Conservation (phyloP, 2,113 vertebrate species). For the Chaetodon trifascialis region DNA sequence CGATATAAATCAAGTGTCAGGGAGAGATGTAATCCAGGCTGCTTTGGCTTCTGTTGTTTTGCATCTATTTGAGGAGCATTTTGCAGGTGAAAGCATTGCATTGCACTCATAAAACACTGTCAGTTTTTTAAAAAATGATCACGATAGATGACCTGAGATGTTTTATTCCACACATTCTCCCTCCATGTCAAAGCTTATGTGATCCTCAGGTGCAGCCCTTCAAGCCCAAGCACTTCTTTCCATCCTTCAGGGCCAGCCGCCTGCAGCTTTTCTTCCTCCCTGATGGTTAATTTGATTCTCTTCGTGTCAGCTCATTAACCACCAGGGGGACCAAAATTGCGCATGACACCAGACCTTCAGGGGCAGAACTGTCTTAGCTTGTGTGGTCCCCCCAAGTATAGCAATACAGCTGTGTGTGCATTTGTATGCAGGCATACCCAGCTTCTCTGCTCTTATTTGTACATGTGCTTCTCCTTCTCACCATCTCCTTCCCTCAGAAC, state of each 20-base stretch:
- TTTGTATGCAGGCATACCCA: background rate
- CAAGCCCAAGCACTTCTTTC: slow-evolving; percentile 14
- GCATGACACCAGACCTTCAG: slow-evolving; percentile 21
- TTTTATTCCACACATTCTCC: background rate
- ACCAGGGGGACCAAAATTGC: slow-evolving; percentile 37
- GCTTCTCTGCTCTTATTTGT: slow-evolving; percentile 20
- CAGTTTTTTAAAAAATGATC: background rate
- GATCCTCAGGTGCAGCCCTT: slow-evolving; percentile 10
- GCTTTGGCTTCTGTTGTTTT: background rate
- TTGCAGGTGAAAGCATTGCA: background rate
- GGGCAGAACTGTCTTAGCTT: background rate
- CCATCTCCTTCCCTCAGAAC: background rate
- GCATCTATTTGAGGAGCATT: background rate
- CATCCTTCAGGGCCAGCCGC: slow-evolving; percentile 14
- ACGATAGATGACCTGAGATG: background rate
- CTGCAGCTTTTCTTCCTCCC: slow-evolving; percentile 47
- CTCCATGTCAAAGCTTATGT: background rate
- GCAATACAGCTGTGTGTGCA: background rate
- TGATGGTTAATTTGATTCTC: slow-evolving; percentile 61
- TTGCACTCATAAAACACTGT: background rate
- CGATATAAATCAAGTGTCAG: background rate
- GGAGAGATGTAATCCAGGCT: background rate
- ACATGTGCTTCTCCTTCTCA: slow-evolving; percentile 30
- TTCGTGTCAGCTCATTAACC: slow-evolving; percentile 63
- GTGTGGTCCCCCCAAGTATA: background rate